Evolutionary conservation across 2,113 vertebrate species (phyloP).

Genomic region (Vanacampus margaritifer): DNA sequence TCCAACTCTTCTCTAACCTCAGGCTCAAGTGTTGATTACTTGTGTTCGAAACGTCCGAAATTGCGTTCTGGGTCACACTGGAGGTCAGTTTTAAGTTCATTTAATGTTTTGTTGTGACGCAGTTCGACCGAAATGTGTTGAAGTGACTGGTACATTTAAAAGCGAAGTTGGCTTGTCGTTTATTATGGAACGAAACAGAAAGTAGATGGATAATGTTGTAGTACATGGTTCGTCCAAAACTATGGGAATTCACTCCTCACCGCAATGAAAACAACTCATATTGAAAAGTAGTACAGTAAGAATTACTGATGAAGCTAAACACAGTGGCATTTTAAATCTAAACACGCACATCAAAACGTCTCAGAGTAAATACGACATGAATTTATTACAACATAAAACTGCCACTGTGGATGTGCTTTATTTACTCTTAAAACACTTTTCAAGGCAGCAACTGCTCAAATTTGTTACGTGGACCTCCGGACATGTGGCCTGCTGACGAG

Average conservation of each 20-base stretch:
- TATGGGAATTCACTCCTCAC: background rate
- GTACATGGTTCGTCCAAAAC: background rate
- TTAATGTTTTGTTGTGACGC: slow-evolving; percentile 40
- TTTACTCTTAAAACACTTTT: background rate
- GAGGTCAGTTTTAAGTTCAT: slow-evolving; percentile 37
- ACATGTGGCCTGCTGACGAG: slow-evolving; percentile 34
- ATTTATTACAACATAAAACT: no score
- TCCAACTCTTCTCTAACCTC: no score
- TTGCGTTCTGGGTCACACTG: background rate
- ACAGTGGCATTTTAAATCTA: no score
- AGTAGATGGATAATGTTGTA: background rate
- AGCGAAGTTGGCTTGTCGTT: background rate
- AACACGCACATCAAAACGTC: no score
- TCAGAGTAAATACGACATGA: no score
- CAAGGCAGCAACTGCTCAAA: background rate
- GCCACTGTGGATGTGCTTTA: background rate
- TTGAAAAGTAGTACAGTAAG: no score
- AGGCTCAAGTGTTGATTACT: background rate
- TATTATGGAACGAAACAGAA: slow-evolving; percentile 27
- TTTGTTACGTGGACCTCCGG: background rate
- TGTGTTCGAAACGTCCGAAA: background rate
- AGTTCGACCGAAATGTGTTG: slow-evolving; percentile 22
- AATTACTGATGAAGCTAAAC: no score
- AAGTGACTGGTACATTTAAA: background rate
- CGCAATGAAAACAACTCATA: no score